A percentile compares a stretch with the other conserved stretches of the same genome.
Conservation (phyloP, 2,797 vertebrate species). For the Tangara arthus region DNA sequence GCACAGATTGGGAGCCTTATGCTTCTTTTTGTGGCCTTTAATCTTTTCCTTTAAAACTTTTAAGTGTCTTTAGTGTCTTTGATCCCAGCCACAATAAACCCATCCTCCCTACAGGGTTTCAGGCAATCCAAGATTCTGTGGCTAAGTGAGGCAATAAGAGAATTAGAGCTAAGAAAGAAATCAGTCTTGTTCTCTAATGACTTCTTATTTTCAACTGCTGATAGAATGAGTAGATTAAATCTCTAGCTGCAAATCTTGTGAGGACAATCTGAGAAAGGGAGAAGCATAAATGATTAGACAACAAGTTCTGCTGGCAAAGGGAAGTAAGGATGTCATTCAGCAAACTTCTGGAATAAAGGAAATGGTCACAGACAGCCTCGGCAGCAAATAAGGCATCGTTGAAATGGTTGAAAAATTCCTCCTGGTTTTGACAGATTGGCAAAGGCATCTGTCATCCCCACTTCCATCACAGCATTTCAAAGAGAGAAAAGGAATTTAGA, state of each 20-base stretch:
- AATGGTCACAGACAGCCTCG: background rate
- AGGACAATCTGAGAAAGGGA: constrained; percentile 4
- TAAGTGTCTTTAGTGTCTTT: constrained; percentile 1
- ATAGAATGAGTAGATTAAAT: constrained; percentile 11
- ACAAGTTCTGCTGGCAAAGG: background rate
- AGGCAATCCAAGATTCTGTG: constrained; percentile 39
- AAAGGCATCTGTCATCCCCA: constrained; percentile 33
- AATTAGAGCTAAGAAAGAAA: constrained; percentile 48
- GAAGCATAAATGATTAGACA: background rate
- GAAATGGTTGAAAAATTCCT: constrained; percentile 4
- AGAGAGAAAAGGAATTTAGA: background rate
- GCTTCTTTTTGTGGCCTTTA: constrained; percentile 42
- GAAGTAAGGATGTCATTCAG: background rate
- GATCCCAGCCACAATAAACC: constrained; percentile 32
- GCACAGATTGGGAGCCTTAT: constrained; percentile 54
- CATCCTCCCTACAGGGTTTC: constrained; percentile 15
- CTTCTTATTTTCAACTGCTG: constrained; percentile 9
- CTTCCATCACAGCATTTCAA: background rate
- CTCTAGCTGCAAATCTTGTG: constrained; percentile 22
- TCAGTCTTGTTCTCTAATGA: constrained; percentile 52
- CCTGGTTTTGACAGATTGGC: constrained; percentile 30
- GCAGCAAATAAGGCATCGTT: background rate
- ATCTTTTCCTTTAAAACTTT: constrained; percentile 40
- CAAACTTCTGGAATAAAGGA: background rate
- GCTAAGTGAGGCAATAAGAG: constrained; percentile 28